phyloP scores from a whole-genome alignment of 2,113 vertebrate species.

The Rhinopithecus roxellana region DNA sequence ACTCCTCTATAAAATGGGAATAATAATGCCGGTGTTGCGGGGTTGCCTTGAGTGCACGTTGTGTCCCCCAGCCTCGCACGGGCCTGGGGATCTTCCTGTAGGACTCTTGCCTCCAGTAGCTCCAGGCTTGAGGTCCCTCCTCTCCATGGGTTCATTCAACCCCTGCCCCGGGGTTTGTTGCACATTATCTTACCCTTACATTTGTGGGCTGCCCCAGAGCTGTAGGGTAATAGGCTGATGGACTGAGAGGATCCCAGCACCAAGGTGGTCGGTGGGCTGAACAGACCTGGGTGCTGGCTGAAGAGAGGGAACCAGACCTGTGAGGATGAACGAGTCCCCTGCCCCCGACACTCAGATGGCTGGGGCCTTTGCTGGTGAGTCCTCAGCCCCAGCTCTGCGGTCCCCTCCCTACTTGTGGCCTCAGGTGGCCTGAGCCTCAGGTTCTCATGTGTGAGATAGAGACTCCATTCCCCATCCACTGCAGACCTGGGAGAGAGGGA shows the following conservation, averaged over 20 bases:
- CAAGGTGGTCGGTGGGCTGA: not conserved
- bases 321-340: not conserved
- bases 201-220: not conserved
- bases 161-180: not conserved
- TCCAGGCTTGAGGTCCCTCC: not conserved
- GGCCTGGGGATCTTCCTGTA: not conserved
- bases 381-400: too few relatives aligned
- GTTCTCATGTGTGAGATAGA: too few relatives aligned
- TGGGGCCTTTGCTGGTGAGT: not conserved
- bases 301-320: not conserved
- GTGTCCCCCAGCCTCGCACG: rapidly evolving
- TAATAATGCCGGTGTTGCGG: not conserved
- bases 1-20: not conserved
- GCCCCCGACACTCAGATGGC: not conserved
- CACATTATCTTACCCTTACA: not conserved
- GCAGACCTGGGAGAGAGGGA: not conserved
- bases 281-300: not conserved
- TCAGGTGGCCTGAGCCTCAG: not conserved
- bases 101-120: not conserved
- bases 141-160: not conserved
- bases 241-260: not conserved
- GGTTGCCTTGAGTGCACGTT: not conserved
- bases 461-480: not conserved
- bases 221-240: not conserved
- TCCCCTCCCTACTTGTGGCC: not conserved